Evolutionary conservation across 2,888 invertebrate genomes (phyloP).

Genomic region (Harpalus rubripes): DNA sequence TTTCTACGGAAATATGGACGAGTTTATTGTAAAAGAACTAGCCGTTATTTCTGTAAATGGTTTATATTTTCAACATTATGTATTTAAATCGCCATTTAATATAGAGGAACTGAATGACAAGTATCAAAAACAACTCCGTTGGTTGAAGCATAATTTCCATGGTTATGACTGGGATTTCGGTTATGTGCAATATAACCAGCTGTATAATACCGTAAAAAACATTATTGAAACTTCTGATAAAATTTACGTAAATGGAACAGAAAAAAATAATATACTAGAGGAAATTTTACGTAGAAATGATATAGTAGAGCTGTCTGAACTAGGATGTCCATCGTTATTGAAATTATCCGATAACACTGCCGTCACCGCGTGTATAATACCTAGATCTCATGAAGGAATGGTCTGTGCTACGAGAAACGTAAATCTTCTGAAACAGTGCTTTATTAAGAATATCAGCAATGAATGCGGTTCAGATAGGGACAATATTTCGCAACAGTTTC

Average conservation of each 20-base stretch:
- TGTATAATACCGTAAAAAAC: neutral
- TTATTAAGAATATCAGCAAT: slow-evolving; percentile 47
- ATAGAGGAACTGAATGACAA: neutral
- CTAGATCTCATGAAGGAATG: slow-evolving; percentile 22
- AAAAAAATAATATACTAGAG: slow-evolving; percentile 6
- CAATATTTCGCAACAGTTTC: neutral
- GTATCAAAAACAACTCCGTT: neutral
- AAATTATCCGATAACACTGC: neutral
- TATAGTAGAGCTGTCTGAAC: slow-evolving; percentile 8
- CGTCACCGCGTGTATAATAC: slow-evolving; percentile 6
- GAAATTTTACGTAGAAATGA: slow-evolving; percentile 1
- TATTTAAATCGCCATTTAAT: neutral
- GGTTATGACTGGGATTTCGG: neutral
- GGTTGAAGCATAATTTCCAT: neutral
- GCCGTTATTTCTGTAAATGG: neutral
- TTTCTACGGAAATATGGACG: slow-evolving; percentile 2
- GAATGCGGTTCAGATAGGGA: slow-evolving; percentile 48
- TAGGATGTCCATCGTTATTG: slow-evolving; percentile 21
- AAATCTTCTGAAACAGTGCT: slow-evolving; percentile 1
- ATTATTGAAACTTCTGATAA: neutral
- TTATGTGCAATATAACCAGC: neutral
- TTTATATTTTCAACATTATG: slow-evolving; percentile 3
- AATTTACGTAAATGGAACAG: slow-evolving; percentile 6
- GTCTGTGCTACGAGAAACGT: neutral
- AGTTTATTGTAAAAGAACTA: slow-evolving; percentile 4